Evolutionary conservation across 1,140 invertebrate genomes (phyloP), one percentile per base, ranked within the genome.

Genomic region (Drosophila mojavensis): DNA sequence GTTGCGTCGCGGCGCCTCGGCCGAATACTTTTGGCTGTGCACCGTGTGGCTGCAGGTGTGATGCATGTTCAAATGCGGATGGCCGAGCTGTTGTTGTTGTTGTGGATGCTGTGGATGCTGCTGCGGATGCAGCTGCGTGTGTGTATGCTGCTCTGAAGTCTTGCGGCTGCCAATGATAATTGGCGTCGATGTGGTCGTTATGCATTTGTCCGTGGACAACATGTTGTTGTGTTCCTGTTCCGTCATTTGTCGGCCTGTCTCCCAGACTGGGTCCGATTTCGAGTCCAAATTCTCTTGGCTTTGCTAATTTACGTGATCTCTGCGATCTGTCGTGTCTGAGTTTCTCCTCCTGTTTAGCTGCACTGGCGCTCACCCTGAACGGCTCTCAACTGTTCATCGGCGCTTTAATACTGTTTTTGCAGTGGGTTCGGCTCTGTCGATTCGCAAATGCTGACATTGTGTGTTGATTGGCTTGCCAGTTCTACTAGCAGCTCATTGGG

Each of bases 11-110:
- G 85, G 85, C 1, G 81, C 55, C 92, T 75, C 93, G 91, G 82
- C 93, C 91, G 81, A 91, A 78, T 78, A 85, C 71, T 82, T 91
- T 15, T 83, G 51, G 17, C 51, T 66, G 24, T 36, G 71, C n/a
- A 10, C 47, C 39, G 48, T 7, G 15, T 71, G 66, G 24, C 56
- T 51, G 62, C 68, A 75, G 39, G 53, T 74, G 55, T 66, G 48
- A 17, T 50, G 71, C 45, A 51, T 47, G n/a, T n/a, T 48, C n/a
- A 33, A n/a, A 56, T 66, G 67, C 5, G 41, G 4, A 28, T 50
- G 53, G 20, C 17, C 2, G 30, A 56, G 60, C 7, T 51, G 0
- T 39, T 65, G 50, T 5, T n/a, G 41, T 48, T 17, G 45, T 1
- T 17, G 28, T 24, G 33, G 28, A 30, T 30, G n/a, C 9, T 6